Base-by-base conservation (phyloP, 2,113 vertebrate genomes). In the Laticauda laticaudata region DNA sequence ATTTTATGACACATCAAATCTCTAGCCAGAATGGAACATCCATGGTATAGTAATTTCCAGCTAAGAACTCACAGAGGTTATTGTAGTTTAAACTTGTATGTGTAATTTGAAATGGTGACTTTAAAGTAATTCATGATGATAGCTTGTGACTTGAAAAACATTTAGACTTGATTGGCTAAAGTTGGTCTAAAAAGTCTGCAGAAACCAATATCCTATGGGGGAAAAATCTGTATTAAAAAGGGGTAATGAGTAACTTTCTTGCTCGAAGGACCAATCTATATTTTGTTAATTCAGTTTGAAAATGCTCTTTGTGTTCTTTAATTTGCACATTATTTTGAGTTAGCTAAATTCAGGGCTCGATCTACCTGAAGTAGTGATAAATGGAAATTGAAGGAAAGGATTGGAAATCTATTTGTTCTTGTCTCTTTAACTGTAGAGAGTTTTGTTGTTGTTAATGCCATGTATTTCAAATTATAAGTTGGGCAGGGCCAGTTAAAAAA, bases 381-480 rank as follows among this genome's bases (percentile, higher is more conserved):
- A 93, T 94, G 5, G 94, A 95, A 95, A 91, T 57, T 2, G 64
- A 81, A 87, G 89, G 55, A 92, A 55, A 21, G 69, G 34, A 81
- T 39, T 75, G n/a, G 64, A 75, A 75, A 75, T 75, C 64, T 75
- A 75, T 75, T 75, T 34, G n/a, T 34, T 81, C 15, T 75, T 81
- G 69, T 81, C 34, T 81, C n/a, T 81, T 86, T 43, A 6, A 39
- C 51, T 90, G 94, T 54, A 29, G 95, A 94, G 8, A 61, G 91
- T 45, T 92, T 90, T 8, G 92, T 94, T 93, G 75, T 10, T 90
- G 91, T 87, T 93, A 69, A 95, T 95, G 48, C 92, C 61, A 94
- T 21, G 6, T 91, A 92, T 91, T 92, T 53, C 20, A 95, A 91
- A 94, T 96, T 93, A 94, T 93, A 95, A 93, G 86, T 29, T 75